Percentiles rank a stretch among this genome's conserved stretches.
Conservation (phyloP, 2,797 vertebrate species). For the Odontamblyopus lacepedii region DNA sequence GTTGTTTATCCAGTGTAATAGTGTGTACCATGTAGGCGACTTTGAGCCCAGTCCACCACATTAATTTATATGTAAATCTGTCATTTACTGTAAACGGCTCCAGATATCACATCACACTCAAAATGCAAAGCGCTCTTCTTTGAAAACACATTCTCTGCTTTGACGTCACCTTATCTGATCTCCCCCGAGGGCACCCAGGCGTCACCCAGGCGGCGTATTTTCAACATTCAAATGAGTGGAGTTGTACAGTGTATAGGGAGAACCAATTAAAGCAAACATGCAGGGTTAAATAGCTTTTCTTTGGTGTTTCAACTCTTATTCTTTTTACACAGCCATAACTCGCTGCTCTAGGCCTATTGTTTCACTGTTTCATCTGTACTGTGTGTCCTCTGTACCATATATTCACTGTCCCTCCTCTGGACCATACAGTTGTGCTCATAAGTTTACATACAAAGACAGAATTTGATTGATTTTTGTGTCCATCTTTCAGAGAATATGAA, state of each 20-base stretch:
- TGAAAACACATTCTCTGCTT: slow-evolving; percentile 16
- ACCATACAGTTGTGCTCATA: no score
- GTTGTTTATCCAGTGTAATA: slow-evolving; percentile 28
- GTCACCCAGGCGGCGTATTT: not conserved
- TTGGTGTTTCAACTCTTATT: not conserved
- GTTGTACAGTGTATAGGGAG: not conserved
- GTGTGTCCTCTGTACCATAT: no score
- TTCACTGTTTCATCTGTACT: no score
- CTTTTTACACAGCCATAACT: not conserved
- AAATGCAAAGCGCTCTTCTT: slow-evolving; percentile 30
- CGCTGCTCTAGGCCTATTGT: no score
- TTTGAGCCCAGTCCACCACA: slow-evolving; percentile 36
- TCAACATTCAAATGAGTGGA: not conserved
- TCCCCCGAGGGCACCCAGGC: not conserved
- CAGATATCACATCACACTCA: slow-evolving; percentile 17
- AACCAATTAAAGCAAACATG: not conserved
- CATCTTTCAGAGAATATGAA: no score
- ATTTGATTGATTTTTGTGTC: no score
- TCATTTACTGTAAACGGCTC: slow-evolving; percentile 37
- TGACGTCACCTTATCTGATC: slow-evolving; percentile 10
- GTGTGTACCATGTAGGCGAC: slow-evolving; percentile 29
- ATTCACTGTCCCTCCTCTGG: no score
- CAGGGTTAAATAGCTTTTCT: not conserved
- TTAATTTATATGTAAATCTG: slow-evolving; percentile 62
- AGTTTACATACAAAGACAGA: no score